These are phyloP conservation scores for Dryobota labecula DNA, from an alignment of 2,888 invertebrate species.

Conservation along the genomic window DNA sequence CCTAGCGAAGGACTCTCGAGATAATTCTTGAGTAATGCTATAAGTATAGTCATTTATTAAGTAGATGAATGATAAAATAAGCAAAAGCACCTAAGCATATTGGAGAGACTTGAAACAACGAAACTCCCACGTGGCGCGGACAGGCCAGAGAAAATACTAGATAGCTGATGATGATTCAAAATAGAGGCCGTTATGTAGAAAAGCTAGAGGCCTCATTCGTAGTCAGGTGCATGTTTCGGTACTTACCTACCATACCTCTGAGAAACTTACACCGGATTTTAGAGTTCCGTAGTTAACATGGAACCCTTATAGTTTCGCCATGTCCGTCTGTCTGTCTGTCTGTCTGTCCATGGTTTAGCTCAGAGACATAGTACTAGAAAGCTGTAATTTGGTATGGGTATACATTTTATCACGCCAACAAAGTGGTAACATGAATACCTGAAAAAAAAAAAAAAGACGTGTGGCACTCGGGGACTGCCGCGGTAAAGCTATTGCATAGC, in stretches of 20 bases:
- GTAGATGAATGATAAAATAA: neutral
- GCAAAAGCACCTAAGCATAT: neutral
- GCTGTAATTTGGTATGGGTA: too few relatives aligned
- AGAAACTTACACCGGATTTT: constrained; percentile 14
- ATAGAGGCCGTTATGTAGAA: neutral
- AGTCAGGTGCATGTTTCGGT: neutral
- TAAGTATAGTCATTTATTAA: neutral
- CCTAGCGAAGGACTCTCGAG: too few relatives aligned
- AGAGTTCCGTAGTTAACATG: too few relatives aligned
- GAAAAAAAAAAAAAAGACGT: too few relatives aligned
- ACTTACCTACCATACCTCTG: neutral
- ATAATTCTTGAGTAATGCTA: neutral
- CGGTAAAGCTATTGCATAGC: too few relatives aligned
- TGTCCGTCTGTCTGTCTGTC: too few relatives aligned
- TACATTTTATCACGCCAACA: too few relatives aligned
- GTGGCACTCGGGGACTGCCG: too few relatives aligned
- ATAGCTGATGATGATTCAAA: constrained; percentile 12
- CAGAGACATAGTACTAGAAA: too few relatives aligned
- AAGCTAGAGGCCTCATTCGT: neutral
- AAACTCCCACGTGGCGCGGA: neutral
- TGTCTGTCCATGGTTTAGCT: too few relatives aligned
- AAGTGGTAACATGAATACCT: too few relatives aligned
- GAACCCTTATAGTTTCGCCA: too few relatives aligned
- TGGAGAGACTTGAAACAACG: neutral
- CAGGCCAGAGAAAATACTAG: neutral